A percentile compares a stretch with the other conserved stretches of the same genome.
Evolutionary conservation across 92 coral and sea anemone genomes (phyloP).

Genomic region (Palythoa caribaeorum): DNA sequence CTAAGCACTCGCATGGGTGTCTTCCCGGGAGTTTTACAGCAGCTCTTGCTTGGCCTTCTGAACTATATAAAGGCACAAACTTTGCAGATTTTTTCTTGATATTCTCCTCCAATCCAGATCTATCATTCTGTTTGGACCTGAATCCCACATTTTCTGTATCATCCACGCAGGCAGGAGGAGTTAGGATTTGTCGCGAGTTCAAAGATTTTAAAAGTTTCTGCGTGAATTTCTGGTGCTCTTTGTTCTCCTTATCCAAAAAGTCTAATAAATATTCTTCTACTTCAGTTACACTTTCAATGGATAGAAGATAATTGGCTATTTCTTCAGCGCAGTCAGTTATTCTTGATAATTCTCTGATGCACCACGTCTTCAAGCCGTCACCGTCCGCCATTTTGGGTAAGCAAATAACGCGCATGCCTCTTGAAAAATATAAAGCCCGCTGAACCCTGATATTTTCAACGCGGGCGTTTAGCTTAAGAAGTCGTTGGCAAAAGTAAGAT

Average conservation of each 20-base stretch:
- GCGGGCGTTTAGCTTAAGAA: conserved; percentile 27
- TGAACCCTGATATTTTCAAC: not conserved
- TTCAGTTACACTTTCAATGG: conserved; percentile 72
- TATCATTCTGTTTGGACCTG: conserved; percentile 15
- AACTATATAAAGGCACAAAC: conserved; percentile 91
- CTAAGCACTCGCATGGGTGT: conserved; percentile 96
- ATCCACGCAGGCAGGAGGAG: not conserved
- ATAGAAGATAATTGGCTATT: conserved; percentile 77
- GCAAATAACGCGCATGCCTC: conserved; percentile 20
- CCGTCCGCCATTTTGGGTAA: not conserved
- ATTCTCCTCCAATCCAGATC: conserved; percentile 50
- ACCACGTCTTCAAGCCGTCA: conserved; percentile 78
- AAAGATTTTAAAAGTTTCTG: conserved; percentile 61
- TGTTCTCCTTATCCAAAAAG: conserved; percentile 73
- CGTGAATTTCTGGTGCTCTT: conserved; percentile 70
- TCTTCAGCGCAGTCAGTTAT: conserved; percentile 86
- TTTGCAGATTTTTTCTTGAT: conserved; percentile 78
- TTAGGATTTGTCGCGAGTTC: conserved; percentile 34
- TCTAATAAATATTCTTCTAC: conserved; percentile 72
- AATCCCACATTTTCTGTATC: conserved; percentile 6
- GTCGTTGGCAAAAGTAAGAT: conserved; percentile 41
- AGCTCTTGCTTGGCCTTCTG: conserved; percentile 90
- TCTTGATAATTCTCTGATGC: conserved; percentile 78
- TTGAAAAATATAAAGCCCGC: not conserved
- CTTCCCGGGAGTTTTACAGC: conserved; percentile 96